phyloP scores from a whole-genome alignment of 2,888 invertebrate species.

The Cabera pusaria region DNA sequence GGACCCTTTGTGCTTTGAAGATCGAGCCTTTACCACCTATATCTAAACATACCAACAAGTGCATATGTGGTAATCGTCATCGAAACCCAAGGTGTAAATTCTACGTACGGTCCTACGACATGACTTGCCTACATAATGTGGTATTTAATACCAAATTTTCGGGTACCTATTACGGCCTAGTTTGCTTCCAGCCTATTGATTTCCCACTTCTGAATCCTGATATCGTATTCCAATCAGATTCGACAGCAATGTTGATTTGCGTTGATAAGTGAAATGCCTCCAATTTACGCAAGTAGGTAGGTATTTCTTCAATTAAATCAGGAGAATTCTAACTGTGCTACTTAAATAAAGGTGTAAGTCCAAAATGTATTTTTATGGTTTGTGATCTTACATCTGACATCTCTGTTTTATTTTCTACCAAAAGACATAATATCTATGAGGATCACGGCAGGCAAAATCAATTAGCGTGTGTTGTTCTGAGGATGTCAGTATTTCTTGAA shows the following conservation, averaged over 20 bases:
- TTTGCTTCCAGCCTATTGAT: constrained; percentile 26
- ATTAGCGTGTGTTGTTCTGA: too few species aligned
- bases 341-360: too few species aligned
- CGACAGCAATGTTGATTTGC: constrained; percentile 6
- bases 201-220: constrained; percentile 7
- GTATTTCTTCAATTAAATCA: too few species aligned
- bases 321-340: too few species aligned
- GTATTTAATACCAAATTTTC: constrained; percentile 53
- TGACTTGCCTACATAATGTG: constrained; percentile 44
- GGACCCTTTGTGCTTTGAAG: constrained; percentile 54
- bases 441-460: too few species aligned
- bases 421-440: too few species aligned
- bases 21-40: constrained; percentile 25
- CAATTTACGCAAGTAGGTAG: not conserved
- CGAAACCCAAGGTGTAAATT: constrained; percentile 33
- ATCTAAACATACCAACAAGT: constrained; percentile 8
- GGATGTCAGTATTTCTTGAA: too few species aligned
- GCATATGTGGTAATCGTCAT: constrained; percentile 44
- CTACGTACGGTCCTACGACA: constrained; percentile 11
- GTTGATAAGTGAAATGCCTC: constrained; percentile 2
- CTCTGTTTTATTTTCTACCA: too few species aligned
- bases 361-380: too few species aligned
- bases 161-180: constrained; percentile 18
- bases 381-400: too few species aligned
- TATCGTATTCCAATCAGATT: constrained; percentile 18